Conservation (phyloP, 2,113 vertebrate species). For the Spheniscus mendiculus region DNA sequence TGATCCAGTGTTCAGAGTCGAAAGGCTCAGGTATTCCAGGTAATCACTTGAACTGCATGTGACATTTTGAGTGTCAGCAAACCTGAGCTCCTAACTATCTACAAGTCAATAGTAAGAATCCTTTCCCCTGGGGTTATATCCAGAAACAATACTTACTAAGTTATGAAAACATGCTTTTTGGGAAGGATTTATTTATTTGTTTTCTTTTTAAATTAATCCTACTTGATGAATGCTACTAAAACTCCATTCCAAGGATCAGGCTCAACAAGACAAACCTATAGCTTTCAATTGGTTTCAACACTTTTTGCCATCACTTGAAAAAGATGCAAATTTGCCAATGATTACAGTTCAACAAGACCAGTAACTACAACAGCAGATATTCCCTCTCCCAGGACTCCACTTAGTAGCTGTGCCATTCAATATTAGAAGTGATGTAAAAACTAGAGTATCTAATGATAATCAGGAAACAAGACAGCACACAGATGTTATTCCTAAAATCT, state of each 20-base stretch:
- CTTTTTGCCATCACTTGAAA: neutral
- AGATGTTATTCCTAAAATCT: neutral
- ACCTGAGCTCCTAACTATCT: neutral
- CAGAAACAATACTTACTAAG: neutral
- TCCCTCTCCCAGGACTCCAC: neutral
- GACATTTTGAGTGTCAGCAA: neutral
- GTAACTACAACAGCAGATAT: neutral
- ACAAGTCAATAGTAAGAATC: neutral
- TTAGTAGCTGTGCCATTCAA: neutral
- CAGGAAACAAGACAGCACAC: neutral
- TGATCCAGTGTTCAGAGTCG: neutral
- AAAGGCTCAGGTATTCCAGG: neutral
- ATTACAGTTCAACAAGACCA: neutral
- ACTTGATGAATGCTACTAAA: neutral
- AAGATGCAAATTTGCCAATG: neutral
- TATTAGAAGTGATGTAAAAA: neutral
- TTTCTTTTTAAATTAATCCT: neutral
- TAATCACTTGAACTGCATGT: fast-evolving
- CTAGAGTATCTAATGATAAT: neutral
- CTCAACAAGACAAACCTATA: neutral
- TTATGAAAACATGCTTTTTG: neutral
- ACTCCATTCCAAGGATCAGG: neutral
- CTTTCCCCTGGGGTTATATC: neutral
- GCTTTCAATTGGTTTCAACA: neutral
- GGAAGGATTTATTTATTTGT: neutral